Conservation (phyloP, 2,888 invertebrate species). For the Dioctria rufipes region DNA sequence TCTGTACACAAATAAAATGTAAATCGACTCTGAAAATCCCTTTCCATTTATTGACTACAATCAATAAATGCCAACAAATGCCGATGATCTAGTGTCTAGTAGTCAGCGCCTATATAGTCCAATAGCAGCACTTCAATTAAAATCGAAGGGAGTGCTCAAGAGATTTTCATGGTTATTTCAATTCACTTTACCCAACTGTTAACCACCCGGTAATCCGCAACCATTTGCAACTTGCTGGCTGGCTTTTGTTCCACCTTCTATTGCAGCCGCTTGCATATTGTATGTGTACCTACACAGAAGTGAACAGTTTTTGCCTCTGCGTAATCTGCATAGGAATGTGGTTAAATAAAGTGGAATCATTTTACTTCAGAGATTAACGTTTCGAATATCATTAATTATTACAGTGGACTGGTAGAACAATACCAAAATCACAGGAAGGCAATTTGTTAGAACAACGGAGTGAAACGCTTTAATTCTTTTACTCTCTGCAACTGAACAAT, state of each 20-base stretch:
- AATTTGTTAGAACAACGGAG: background rate
- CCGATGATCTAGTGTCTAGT: constrained; percentile 31
- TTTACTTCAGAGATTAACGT: constrained; percentile 30
- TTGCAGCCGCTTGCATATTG: constrained; percentile 19
- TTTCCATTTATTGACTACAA: constrained; percentile 40
- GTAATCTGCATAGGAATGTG: constrained; percentile 36
- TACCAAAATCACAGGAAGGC: background rate
- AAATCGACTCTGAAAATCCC: background rate
- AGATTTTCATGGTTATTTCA: constrained; percentile 51
- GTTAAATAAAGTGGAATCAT: constrained; percentile 46
- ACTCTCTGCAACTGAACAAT: too few species aligned
- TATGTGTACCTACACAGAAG: background rate
- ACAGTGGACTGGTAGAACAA: constrained; percentile 26
- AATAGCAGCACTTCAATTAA: constrained; percentile 42
- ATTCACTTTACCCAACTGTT: constrained; percentile 50
- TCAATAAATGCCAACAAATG: constrained; percentile 47
- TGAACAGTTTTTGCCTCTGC: constrained; percentile 18
- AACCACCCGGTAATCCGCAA: constrained; percentile 48
- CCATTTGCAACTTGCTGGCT: constrained; percentile 41
- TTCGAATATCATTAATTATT: constrained; percentile 34
- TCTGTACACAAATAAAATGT: too few species aligned
- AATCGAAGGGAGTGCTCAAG: constrained; percentile 44
- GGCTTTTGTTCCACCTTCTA: constrained; percentile 19
- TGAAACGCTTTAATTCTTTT: background rate
- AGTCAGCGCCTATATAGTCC: constrained; percentile 22